Percentiles rank a stretch among this genome's conserved stretches.
Evolutionary conservation across 2,888 invertebrate species (phyloP).

Genomic region (Nineta flava): DNA sequence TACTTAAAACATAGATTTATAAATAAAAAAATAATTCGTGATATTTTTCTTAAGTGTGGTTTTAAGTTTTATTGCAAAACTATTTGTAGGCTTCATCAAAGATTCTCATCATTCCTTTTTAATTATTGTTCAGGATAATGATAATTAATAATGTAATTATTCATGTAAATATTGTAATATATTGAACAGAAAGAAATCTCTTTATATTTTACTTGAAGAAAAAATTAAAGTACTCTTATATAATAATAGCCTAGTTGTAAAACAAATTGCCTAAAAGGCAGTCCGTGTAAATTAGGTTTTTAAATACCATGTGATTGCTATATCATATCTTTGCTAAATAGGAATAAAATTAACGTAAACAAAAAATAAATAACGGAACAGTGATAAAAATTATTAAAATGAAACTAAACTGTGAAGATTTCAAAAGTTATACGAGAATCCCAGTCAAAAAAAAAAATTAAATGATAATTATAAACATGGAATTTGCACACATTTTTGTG

Average conservation of each 20-base stretch:
- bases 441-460: too few relatives aligned
- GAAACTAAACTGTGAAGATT: background rate
- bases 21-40: background rate
- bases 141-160: background rate
- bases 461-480: too few relatives aligned
- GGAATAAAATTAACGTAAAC: background rate
- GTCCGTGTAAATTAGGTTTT: background rate
- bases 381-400: background rate
- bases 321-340: background rate
- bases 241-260: background rate
- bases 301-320: background rate
- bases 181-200: background rate
- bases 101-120: background rate
- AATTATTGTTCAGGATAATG: background rate
- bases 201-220: background rate
- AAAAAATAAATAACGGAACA: background rate
- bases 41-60: slow-evolving; percentile 1
- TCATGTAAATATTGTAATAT: background rate
- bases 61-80: background rate
- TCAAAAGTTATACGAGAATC: background rate
- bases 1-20: background rate
- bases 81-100: background rate
- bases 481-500: too few relatives aligned
- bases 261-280: background rate
- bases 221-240: background rate